phyloP scores from a whole-genome alignment of 2,888 invertebrate species.

The Dusona sp. region DNA sequence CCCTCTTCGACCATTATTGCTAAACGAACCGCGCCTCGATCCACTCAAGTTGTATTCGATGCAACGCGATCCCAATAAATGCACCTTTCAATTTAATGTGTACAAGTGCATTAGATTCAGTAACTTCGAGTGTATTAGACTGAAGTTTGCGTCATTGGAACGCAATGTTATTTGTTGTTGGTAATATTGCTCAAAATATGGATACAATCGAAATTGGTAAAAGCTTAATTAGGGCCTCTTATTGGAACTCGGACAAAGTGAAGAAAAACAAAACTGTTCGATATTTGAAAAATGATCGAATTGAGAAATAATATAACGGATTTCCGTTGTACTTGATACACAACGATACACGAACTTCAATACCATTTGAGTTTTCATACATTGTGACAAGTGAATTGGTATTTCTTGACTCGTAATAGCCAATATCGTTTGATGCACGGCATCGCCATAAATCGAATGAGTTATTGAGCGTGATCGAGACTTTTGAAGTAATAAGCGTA shows the following conservation, averaged over 20 bases:
- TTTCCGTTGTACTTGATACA: not conserved
- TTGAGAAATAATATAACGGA: not conserved
- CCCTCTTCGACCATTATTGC: slow-evolving; percentile 47
- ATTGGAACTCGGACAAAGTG: not conserved
- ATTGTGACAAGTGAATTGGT: slow-evolving; percentile 1
- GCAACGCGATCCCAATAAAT: not conserved
- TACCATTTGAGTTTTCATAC: not conserved
- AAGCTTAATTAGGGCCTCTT: not conserved
- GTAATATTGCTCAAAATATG: not conserved
- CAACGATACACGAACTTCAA: not conserved
- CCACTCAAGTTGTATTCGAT: not conserved
- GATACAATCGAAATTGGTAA: not conserved
- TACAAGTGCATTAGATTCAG: not conserved
- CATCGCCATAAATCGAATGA: slow-evolving; percentile 32
- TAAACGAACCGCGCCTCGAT: slow-evolving; percentile 52
- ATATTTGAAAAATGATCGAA: not conserved
- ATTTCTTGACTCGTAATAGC: not conserved
- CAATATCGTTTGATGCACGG: slow-evolving; percentile 10
- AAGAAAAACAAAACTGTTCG: not conserved
- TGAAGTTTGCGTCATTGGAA: not conserved
- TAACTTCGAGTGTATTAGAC: not conserved
- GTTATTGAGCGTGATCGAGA: slow-evolving; percentile 54
- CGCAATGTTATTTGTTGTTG: not conserved
- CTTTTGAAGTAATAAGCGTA: slow-evolving; percentile 29
- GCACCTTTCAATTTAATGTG: not conserved